Evolutionary conservation across 2,113 vertebrate genomes (phyloP).

Genomic region (Lagenorhynchus albirostris): DNA sequence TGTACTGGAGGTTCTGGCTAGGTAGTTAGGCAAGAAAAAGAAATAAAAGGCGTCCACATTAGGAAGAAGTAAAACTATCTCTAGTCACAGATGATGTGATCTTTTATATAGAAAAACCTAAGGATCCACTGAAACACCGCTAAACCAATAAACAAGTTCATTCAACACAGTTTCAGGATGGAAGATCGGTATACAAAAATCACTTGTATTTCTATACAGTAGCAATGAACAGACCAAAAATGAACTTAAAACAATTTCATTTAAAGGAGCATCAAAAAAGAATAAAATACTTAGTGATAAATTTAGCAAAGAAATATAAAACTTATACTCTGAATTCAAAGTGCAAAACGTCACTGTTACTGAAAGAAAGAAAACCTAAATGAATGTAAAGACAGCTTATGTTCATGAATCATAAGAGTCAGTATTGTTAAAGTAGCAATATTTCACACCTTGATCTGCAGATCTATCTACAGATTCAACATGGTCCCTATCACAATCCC

Average conservation of each 20-base stretch:
- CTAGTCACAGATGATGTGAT: background rate
- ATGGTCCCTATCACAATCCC: background rate
- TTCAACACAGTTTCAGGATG: background rate
- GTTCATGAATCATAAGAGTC: background rate
- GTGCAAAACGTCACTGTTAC: background rate
- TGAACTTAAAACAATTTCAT: background rate
- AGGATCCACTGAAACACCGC: background rate
- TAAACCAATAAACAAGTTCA: background rate
- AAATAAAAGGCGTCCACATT: background rate
- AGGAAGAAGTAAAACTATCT: background rate
- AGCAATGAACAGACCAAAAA: background rate
- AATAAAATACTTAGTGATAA: background rate
- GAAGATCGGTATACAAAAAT: background rate
- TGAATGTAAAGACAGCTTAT: background rate
- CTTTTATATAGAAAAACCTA: background rate
- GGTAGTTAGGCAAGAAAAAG: background rate
- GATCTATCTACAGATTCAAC: background rate
- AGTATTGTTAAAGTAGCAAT: background rate
- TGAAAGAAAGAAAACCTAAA: background rate
- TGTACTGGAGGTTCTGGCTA: background rate
- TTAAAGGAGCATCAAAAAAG: background rate
- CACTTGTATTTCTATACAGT: background rate
- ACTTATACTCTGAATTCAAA: background rate
- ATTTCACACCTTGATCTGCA: background rate
- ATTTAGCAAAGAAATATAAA: background rate